Base-by-base conservation (phyloP, 2,113 vertebrate genomes). In the Proterorhinus semilunaris region DNA sequence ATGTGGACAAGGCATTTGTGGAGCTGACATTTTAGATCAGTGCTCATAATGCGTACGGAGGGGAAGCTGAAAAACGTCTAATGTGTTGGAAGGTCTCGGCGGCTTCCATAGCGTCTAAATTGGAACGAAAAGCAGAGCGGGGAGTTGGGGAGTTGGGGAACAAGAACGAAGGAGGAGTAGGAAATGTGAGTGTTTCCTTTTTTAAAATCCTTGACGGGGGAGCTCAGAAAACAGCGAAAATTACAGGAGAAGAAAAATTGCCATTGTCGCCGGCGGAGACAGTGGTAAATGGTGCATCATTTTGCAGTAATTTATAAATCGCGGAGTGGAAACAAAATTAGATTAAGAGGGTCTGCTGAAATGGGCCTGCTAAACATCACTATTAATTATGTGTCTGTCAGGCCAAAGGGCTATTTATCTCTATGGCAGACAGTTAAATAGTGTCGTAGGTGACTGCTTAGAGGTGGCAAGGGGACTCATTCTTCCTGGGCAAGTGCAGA, bases 281-380 rank as follows among this genome's bases (percentile, higher is more conserved):
- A 88, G 87, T 91, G 89, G 91, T 90, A 92, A 93, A 94, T 92
- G 92, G 79, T 21, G 86, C 86, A 77, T 92, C 89, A 88, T 91
- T 91, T 89, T 89, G 85, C 84, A 85, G 90, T 92, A 90, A 92
- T 93, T 93, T 93, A 92, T 90, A 91, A 92, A 94, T 92, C 92
- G 87, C 75, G 10, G 84, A 92, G 88, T 91, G 89, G 92, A 92
- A 93, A 93, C 89, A 91, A 92, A 93, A 93, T 93, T 91, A 92
- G 92, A 93, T 94, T 92, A 92, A 93, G 89, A 89, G 87, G 90
- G 79, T 88, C 78, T 58, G 84, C 89, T 90, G 88, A 93, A 92
- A 91, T 88, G 89, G 89, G 90, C 90, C 88, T 86, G 89, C 89
- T 92, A 89, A 92, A 91, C 90, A 89, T 93, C 90, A 92, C 90